Evolutionary conservation across 2,797 vertebrate genomes (phyloP).

Genomic region (Sylvilagus floridanus): DNA sequence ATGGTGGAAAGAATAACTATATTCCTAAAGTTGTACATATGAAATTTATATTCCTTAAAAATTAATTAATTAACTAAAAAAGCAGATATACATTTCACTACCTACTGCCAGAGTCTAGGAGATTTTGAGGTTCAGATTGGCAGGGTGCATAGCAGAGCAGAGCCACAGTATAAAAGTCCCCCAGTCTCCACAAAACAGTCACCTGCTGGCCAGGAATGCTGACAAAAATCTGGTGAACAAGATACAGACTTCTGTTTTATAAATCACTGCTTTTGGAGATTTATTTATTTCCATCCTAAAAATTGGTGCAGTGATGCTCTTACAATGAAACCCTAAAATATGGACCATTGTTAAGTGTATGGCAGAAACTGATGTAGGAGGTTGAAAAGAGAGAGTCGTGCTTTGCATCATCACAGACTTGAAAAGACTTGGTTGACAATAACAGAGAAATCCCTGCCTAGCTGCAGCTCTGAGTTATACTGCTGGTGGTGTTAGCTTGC

Average conservation of each 20-base stretch:
- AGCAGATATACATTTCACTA: too few relatives aligned
- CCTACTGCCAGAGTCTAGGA: neutral
- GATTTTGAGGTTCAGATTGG: neutral
- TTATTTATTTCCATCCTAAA: conserved; percentile 28
- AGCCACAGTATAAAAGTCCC: neutral
- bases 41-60: too few relatives aligned
- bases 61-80: too few relatives aligned
- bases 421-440: neutral
- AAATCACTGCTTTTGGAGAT: neutral
- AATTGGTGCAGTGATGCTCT: neutral
- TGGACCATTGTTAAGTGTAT: neutral
- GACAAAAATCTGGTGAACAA: neutral
- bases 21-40: too few relatives aligned
- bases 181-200: neutral
- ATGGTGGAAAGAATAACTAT: too few relatives aligned
- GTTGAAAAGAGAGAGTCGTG: neutral
- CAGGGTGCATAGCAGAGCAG: too few relatives aligned
- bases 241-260: neutral
- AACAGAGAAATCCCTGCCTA: neutral
- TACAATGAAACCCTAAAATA: neutral
- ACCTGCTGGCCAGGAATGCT: neutral
- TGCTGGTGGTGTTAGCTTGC: neutral
- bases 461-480: neutral
- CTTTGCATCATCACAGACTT: neutral
- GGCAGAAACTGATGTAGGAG: neutral